These are phyloP conservation scores for Oriolus oriolus DNA, from an alignment of 2,113 vertebrate genomes.

Conservation along the genomic window DNA sequence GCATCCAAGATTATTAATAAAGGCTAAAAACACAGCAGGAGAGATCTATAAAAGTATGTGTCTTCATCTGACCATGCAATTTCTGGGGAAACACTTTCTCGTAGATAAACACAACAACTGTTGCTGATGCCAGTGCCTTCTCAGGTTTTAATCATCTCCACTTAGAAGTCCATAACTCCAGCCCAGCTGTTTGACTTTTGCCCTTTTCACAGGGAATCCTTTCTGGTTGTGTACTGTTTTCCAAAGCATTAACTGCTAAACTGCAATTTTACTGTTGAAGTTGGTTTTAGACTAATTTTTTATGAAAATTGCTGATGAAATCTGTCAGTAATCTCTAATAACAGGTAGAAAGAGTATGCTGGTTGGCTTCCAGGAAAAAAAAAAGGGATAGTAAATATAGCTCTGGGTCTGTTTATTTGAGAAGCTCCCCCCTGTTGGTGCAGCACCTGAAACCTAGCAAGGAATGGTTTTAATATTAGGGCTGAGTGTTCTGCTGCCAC, in stretches of 20 bases:
- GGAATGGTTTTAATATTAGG: neutral
- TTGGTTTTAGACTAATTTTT: neutral
- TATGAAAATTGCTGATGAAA: neutral
- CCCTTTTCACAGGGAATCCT: neutral
- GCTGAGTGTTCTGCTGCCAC: neutral
- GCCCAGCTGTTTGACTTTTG: neutral
- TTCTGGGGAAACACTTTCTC: neutral
- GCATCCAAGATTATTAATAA: neutral
- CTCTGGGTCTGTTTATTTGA: neutral
- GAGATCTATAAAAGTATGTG: neutral
- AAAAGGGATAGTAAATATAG: neutral
- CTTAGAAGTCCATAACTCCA: neutral
- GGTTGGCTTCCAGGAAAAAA: neutral
- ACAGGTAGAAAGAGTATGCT: neutral
- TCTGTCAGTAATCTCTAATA: neutral
- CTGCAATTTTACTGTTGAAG: neutral
- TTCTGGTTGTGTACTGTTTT: neutral
- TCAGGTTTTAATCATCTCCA: neutral
- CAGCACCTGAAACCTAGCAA: neutral
- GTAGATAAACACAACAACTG: neutral
- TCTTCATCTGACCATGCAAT: neutral
- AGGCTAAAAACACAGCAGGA: neutral
- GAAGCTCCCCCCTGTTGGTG: neutral
- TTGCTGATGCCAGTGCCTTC: neutral
- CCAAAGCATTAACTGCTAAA: neutral